phyloP scores from a whole-genome alignment of 2,888 invertebrate genomes.

The Lomographa bimaculata region DNA sequence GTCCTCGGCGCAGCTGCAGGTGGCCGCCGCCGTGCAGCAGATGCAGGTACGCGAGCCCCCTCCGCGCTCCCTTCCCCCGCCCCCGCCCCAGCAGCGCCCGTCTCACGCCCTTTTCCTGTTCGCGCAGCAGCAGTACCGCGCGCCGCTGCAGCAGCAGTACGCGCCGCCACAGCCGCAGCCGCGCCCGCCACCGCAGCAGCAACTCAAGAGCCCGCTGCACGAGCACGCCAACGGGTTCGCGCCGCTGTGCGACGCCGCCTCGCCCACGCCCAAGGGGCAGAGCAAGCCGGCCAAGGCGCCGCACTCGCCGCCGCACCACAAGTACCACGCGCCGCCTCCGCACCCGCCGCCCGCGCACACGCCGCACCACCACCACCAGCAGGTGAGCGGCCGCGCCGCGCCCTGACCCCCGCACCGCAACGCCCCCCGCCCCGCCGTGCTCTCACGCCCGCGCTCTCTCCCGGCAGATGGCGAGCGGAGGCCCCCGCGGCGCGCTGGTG shows the following conservation, averaged over 20 bases:
- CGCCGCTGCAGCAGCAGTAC: constrained; percentile 74
- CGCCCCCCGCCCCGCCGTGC: constrained; percentile 48
- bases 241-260: constrained; percentile 85
- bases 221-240: constrained; percentile 80
- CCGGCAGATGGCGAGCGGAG: constrained; percentile 63
- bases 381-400: constrained; percentile 33
- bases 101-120: constrained; percentile 1
- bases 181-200: constrained; percentile 71
- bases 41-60: constrained; percentile 60
- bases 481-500: constrained; percentile 52
- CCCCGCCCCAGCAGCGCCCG: not conserved
- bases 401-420: constrained; percentile 24
- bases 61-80: not conserved
- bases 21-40: constrained; percentile 76
- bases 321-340: constrained; percentile 72
- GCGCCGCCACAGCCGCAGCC: constrained; percentile 68
- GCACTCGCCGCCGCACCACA: constrained; percentile 78
- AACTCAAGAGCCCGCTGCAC: constrained; percentile 84
- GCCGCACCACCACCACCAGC: constrained; percentile 71
- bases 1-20: constrained; percentile 68
- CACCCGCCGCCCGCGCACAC: constrained; percentile 64
- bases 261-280: constrained; percentile 75
- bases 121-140: constrained; percentile 71
- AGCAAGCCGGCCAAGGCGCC: constrained; percentile 67
- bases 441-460: constrained; percentile 39